Evolutionary conservation across 2,113 vertebrate species (phyloP), one percentile per base, ranked within the genome.

Genomic region (Nesogale talazaci): DNA sequence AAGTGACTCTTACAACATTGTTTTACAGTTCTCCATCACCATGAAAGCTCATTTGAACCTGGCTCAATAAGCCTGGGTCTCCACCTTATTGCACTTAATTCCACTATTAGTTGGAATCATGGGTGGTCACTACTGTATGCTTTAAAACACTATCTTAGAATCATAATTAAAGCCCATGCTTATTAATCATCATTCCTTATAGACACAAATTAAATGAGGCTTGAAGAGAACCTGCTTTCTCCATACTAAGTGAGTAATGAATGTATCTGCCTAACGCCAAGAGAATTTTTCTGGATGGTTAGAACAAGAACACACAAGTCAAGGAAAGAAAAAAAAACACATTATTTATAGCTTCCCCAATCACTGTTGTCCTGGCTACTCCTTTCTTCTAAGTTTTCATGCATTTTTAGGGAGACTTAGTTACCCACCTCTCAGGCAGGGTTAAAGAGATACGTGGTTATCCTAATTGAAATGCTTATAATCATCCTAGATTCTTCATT

Each of bases 171-270:
- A 96, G 75, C 8, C 40, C 36, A 40, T 82, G 38, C 63, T 83
- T 88, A 74, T 38, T 59, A 94, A 65, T 95, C 85, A 85, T 94
- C 79, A 86, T 95, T 95, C 93, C 70, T 92, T 92, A n/a, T 61
- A 93, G 83, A 94, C 52, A 93, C 63, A 96, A 91, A 92, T 94
- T 95, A 96, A 96, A 96, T 90, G 94, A 94, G 57, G 93, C 95
- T 93, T 94, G 93, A 97, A 94, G 92, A 94, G 19, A 84, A 23
- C 57, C 76, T 81, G 91, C 56, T 91, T 87, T 95, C 78, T 83
- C 36, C 40, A 61, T 90, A 70, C 85, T 92, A 91, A 83, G 16
- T 94, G 95, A 96, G 91, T 96, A 94, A 95, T 86, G 63, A 91
- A 65, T 76, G 94, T 92, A 87, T 83, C 67, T 85, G 83, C 23